Evolutionary conservation across 2,113 vertebrate species (phyloP), one percentile per base, ranked within the genome.

Genomic region (Periophthalmodon schlosseri): DNA sequence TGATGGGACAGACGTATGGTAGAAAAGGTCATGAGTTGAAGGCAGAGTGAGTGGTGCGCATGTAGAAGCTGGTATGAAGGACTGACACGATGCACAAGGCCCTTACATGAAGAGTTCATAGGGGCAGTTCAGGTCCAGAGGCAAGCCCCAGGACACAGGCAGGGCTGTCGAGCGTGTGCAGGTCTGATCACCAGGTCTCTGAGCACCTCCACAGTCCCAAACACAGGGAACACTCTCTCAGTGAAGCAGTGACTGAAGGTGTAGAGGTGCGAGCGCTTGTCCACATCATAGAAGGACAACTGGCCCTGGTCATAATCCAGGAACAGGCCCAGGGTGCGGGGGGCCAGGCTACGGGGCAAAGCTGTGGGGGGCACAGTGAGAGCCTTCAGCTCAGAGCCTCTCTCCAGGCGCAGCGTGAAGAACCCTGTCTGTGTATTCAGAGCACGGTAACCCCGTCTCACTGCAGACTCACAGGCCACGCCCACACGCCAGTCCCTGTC

Each of bases 401-500:
- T 84, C 87, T 94, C 93, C 89, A 94, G 86, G 8, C 94, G 87
- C 39, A 94, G 88, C 49, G 90, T 94, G 44, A 92, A 82, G 86
- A 93, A 94, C 47, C 94, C 94, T 0, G 88, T 86, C 9, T 86
- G 81, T 0, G 89, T 89, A 91, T 93, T 92, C 58, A 94, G 91
- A 0, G 89, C 74, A 65, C 81, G 81, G 85, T 91, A 94, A 58
- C 92, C 93, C 76, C 93, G 95, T 79, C 95, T 91, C 10, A 92
- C 76, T 0, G 96, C 81, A 0, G 96, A 96, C 13, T 94, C 96
- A 0, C 74, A 91, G 75, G 95, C 96, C 83, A 97, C 93, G 0
- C 97, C 97, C 0, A 99, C 93, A 20, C 96, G 93, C 97, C 97
- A 98, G 70, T 96, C 96, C 0, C 95, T 93, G 8, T 94, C 78